Evolutionary conservation across 2,888 invertebrate species (phyloP).

Genomic region (Eledone cirrhosa): DNA sequence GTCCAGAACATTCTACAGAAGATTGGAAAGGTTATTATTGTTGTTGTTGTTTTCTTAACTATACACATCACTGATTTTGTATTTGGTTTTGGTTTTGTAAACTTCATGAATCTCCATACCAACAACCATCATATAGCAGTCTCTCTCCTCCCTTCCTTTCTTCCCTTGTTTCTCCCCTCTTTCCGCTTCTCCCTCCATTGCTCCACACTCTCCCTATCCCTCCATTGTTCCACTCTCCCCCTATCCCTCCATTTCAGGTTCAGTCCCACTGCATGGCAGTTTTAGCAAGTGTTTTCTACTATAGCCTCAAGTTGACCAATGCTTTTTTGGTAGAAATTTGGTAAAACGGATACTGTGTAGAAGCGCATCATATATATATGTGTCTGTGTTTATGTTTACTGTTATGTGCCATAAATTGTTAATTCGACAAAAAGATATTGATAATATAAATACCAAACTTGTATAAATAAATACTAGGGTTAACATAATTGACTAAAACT

Average conservation of each 20-base stretch:
- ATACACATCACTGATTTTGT: background rate
- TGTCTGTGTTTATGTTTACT: too few species aligned
- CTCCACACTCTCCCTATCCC: background rate
- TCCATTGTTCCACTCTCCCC: background rate
- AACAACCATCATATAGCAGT: background rate
- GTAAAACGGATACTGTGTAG: too few species aligned
- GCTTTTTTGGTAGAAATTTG: too few species aligned
- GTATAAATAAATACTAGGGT: too few species aligned
- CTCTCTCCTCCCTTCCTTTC: background rate
- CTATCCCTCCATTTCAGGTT: background rate
- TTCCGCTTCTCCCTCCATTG: background rate
- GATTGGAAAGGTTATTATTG: constrained; percentile 71
- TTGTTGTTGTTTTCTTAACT: background rate
- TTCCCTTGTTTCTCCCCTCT: background rate
- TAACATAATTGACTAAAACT: too few species aligned
- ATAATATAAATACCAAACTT: too few species aligned
- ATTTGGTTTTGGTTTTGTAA: background rate
- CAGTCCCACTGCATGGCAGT: background rate
- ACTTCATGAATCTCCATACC: background rate
- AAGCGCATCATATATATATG: too few species aligned
- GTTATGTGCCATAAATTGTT: too few species aligned
- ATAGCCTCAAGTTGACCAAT: too few species aligned
- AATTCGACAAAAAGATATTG: too few species aligned
- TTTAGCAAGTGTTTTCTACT: too few species aligned
- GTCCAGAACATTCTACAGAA: constrained; percentile 83